These are phyloP conservation scores for Drosophila subquinaria DNA, from an alignment of 2,888 invertebrate species.

Conservation along the genomic window DNA sequence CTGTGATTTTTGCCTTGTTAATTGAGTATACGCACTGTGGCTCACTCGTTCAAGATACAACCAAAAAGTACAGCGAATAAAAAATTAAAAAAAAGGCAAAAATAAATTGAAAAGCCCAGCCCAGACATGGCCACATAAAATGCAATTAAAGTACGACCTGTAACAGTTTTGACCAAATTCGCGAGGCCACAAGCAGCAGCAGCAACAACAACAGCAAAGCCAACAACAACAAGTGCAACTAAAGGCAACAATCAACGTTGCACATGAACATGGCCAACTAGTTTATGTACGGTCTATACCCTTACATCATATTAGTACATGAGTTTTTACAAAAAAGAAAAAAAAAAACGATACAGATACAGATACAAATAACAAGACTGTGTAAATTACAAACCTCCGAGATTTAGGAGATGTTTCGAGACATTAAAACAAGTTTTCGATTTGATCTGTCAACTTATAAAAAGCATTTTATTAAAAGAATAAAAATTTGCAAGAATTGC, in stretches of 20 bases:
- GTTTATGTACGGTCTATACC: conserved; percentile 36
- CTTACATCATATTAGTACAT: neutral
- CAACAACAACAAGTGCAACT: conserved; percentile 6
- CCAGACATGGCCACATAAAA: conserved; percentile 43
- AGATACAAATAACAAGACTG: neutral
- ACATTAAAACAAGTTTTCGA: too few relatives aligned
- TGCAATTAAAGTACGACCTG: conserved; percentile 62
- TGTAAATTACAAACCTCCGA: neutral
- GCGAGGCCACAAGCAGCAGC: conserved; percentile 28
- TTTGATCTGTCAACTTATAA: too few relatives aligned
- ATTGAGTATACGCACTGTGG: conserved; percentile 64
- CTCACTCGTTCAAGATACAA: conserved; percentile 53
- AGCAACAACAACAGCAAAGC: conserved; percentile 22
- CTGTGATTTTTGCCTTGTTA: conserved; percentile 53
- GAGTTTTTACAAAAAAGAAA: neutral
- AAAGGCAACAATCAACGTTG: conserved; percentile 33
- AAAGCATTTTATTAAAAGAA: too few relatives aligned
- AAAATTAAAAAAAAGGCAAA: conserved; percentile 2
- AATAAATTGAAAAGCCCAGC: conserved; percentile 34
- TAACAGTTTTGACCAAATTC: conserved; percentile 65
- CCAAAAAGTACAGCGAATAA: conserved; percentile 18
- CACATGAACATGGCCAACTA: conserved; percentile 49
- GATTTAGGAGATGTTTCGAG: too few relatives aligned
- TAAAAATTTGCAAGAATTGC: neutral
- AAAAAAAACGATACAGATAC: neutral